Conservation (phyloP, 2,113 vertebrate genomes). For the Macaca nemestrina region DNA sequence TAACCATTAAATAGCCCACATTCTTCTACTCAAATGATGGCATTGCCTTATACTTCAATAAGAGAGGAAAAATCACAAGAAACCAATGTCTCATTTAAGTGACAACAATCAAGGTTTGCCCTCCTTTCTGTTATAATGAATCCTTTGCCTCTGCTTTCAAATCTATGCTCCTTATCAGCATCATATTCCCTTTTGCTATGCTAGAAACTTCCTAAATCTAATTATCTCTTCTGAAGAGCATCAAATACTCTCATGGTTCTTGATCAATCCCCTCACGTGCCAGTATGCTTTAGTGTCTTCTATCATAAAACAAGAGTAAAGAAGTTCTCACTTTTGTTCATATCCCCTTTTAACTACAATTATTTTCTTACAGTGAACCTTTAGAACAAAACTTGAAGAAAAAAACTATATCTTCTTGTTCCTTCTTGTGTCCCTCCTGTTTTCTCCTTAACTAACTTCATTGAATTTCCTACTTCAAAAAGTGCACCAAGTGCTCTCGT, state of each 20-base stretch:
- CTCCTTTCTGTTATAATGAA: neutral
- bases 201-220: neutral
- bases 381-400: neutral
- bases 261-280: neutral
- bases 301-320: neutral
- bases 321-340: neutral
- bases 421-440: neutral
- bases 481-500: neutral
- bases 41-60: neutral
- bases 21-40: neutral
- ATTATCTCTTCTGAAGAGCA: too few species aligned
- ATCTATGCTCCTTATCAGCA: too few species aligned
- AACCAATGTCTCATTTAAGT: neutral
- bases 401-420: neutral
- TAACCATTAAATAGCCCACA: fast-evolving
- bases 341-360: neutral
- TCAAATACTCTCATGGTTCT: neutral
- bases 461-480: neutral
- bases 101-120: neutral
- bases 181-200: neutral
- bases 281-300: neutral
- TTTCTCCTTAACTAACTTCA: neutral
- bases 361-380: neutral
- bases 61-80: neutral
- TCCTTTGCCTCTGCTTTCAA: neutral